Conservation (phyloP, 2,888 invertebrate genomes). For the Amiota communis region DNA sequence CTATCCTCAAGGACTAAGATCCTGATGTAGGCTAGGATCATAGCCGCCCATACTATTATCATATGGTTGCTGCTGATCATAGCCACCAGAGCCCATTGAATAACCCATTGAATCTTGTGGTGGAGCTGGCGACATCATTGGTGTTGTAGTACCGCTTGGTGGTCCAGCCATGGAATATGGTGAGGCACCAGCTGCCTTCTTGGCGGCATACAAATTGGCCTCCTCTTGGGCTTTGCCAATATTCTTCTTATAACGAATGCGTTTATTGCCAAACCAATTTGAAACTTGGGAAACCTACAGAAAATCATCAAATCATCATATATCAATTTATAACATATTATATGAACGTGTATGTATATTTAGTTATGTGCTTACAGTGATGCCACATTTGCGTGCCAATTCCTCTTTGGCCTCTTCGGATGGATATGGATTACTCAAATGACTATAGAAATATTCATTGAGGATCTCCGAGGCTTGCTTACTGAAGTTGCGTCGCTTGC, state of each 20-base stretch:
- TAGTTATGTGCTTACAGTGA: constrained; percentile 81
- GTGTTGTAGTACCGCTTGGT: constrained; percentile 91
- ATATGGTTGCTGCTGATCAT: constrained; percentile 90
- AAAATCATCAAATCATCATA: background rate
- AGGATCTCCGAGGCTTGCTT: constrained; percentile 99
- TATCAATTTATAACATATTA: background rate
- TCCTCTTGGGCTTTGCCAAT: constrained; percentile 99
- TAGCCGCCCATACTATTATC: constrained; percentile 93
- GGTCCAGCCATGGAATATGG: constrained; percentile 91
- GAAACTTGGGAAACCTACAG: constrained; percentile 85
- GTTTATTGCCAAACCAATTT: constrained; percentile 99
- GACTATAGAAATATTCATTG: constrained; percentile 99
- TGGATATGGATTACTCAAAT: constrained; percentile 99
- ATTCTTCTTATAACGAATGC: constrained; percentile 99
- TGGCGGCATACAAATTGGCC: constrained; percentile 98
- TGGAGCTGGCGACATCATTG: constrained; percentile 95
- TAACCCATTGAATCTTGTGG: constrained; percentile 95
- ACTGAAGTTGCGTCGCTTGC: constrained; percentile 98
- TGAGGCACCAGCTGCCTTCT: constrained; percentile 94
- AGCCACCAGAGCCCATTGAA: constrained; percentile 92
- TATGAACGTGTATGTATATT: background rate
- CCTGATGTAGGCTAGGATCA: constrained; percentile 91
- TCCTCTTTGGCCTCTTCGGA: constrained; percentile 99
- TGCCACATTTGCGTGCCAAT: constrained; percentile 98
- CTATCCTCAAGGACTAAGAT: constrained; percentile 78